A percentile compares a stretch with the other conserved stretches of the same genome.
These are phyloP conservation scores for Oxytorus armatus DNA, from an alignment of 2,888 invertebrate species.

Conservation along the genomic window DNA sequence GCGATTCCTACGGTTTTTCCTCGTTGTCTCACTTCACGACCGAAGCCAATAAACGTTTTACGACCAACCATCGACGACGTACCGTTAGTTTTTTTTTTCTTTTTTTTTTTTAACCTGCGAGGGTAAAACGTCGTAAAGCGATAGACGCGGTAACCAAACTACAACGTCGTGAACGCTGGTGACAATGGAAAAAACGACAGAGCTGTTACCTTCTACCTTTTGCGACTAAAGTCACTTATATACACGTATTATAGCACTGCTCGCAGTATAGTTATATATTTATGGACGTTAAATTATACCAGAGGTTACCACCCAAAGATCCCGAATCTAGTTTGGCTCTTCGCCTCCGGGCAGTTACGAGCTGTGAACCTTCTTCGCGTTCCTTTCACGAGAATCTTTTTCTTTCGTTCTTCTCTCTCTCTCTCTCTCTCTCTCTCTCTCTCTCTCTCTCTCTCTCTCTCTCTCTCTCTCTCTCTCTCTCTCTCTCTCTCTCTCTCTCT, in stretches of 20 bases:
- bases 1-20: slow-evolving; percentile 49
- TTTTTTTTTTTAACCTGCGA: slow-evolving; percentile 66
- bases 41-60: slow-evolving; percentile 72
- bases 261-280: slow-evolving; percentile 5
- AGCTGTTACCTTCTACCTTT: slow-evolving; percentile 76
- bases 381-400: slow-evolving; percentile 40
- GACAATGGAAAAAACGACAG: slow-evolving; percentile 78
- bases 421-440: slow-evolving; percentile 36
- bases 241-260: slow-evolving; percentile 12
- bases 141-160: slow-evolving; percentile 29
- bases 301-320: slow-evolving; percentile 50
- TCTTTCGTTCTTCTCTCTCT: slow-evolving; percentile 41
- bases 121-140: slow-evolving; percentile 66
- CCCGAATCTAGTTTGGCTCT: slow-evolving; percentile 50
- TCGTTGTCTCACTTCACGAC: slow-evolving; percentile 22
- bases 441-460: slow-evolving; percentile 20
- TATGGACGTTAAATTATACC: slow-evolving; percentile 39
- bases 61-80: slow-evolving; percentile 67
- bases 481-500: too few species aligned
- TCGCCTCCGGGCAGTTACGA: slow-evolving; percentile 59
- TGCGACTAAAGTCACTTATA: slow-evolving; percentile 53
- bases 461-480: too few species aligned
- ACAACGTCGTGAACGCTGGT: slow-evolving; percentile 38
- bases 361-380: slow-evolving; percentile 54
- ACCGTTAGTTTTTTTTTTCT: slow-evolving; percentile 78